Evolutionary conservation across 2,113 vertebrate genomes (phyloP), one percentile per base, ranked within the genome.

Genomic region (Gasterosteus aculeatus): DNA sequence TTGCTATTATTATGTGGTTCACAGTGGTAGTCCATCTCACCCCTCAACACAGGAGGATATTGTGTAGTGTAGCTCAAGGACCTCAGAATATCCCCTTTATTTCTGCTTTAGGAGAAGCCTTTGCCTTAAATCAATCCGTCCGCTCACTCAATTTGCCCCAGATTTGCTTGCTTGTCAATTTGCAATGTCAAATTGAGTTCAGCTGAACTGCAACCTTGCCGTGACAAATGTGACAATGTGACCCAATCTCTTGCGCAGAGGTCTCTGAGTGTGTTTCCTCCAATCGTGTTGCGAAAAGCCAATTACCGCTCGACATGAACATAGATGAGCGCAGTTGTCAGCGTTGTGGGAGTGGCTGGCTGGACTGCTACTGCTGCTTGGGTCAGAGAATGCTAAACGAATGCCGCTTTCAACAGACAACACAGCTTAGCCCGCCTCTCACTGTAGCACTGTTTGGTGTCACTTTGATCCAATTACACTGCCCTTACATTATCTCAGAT

Each of bases 401-500:
- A 67, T 57, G 68, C 15, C 3, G 10, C 76, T 75, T 72, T 59
- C 26, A 10, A 69, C 61, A 83, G 62, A 78, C 26, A 74, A 69
- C 67, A 41, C 19, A 62, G 80, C 84, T 91, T 88, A 89, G 81
- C 89, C 85, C 31, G 78, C 69, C 74, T 61, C 76, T 82, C 80
- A 71, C 31, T 75, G 64, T 65, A 74, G 72, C 71, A 2, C 57
- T 44, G 51, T 62, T 84, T 69, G 78, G 87, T 92, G 92, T 91
- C 86, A 86, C 76, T 93, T 83, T 87, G 80, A 91, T 92, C 84
- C 88, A 89, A 93, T 92, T 92, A 90, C 73, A 72, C 59, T 86
- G 84, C 81, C 88, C 87, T 92, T 88, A 78, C 73, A 84, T 91
- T 91, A 87, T 94, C 93, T 87, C 69, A 84, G 88, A 88, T 90